These are phyloP conservation scores for Crotophaga sulcirostris DNA, from an alignment of 2,113 vertebrate genomes.

Conservation along the genomic window DNA sequence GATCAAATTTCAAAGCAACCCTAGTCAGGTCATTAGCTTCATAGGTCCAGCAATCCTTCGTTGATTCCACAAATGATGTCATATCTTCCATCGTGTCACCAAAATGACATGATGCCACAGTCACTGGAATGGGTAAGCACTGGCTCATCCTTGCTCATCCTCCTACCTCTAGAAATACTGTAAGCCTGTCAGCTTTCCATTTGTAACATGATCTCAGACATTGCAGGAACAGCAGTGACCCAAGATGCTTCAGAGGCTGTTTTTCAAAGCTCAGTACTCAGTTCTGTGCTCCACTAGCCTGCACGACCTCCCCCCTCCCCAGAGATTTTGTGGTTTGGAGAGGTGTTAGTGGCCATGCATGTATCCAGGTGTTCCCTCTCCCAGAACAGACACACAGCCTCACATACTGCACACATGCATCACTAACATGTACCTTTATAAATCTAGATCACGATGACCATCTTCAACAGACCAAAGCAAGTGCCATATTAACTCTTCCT, in stretches of 20 bases:
- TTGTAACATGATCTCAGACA: not conserved
- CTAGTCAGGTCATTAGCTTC: not conserved
- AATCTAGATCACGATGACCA: not conserved
- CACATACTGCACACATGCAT: too few relatives aligned
- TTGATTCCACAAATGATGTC: rapidly evolving
- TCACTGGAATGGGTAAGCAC: not conserved
- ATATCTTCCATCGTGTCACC: not conserved
- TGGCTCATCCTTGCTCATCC: not conserved
- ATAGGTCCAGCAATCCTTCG: not conserved
- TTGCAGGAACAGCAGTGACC: not conserved
- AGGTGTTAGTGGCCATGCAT: rapidly evolving
- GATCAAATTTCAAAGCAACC: not conserved
- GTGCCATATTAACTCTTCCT: not conserved
- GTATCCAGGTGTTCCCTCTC: not conserved
- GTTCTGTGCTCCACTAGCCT: too few relatives aligned
- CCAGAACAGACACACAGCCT: not conserved
- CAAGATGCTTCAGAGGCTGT: not conserved
- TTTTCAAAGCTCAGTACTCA: not conserved
- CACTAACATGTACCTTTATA: not conserved
- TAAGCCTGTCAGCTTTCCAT: not conserved
- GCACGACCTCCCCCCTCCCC: not conserved
- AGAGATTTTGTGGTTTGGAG: not conserved
- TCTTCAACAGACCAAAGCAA: not conserved
- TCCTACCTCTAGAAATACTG: not conserved
- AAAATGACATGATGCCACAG: not conserved